These are phyloP conservation scores for Spisula solida DNA, from an alignment of 2,888 invertebrate species.

Conservation along the genomic window DNA sequence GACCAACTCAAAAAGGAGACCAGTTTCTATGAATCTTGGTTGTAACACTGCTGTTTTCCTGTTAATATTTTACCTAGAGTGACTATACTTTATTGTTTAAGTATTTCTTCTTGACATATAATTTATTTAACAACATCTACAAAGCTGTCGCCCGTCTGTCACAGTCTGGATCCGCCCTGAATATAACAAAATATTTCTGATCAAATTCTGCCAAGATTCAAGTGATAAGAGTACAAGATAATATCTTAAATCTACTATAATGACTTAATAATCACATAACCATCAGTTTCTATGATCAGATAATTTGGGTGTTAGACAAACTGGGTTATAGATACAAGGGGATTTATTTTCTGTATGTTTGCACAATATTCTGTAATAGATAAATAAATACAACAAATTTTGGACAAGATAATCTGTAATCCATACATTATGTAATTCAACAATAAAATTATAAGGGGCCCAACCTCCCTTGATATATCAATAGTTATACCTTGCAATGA, in stretches of 20 bases:
- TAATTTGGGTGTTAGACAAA: not conserved
- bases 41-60: too few relatives aligned
- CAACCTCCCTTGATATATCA: too few relatives aligned
- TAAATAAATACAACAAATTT: not conserved
- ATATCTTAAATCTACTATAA: not conserved
- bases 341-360: not conserved
- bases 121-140: not conserved
- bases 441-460: too few relatives aligned
- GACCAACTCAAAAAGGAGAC: too few relatives aligned
- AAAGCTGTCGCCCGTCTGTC: not conserved
- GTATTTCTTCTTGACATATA: too few relatives aligned
- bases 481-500: too few relatives aligned
- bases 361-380: not conserved
- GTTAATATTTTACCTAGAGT: too few relatives aligned
- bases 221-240: not conserved
- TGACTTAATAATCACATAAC: conserved; percentile 12
- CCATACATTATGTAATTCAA: too few relatives aligned
- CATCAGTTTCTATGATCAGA: not conserved
- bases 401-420: too few relatives aligned
- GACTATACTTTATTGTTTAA: too few relatives aligned
- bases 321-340: not conserved
- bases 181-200: not conserved
- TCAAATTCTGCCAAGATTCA: not conserved
- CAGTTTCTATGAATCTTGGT: too few relatives aligned
- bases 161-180: not conserved